Base-by-base conservation (phyloP, 1,140 invertebrate genomes). In the Limonius californicus region DNA sequence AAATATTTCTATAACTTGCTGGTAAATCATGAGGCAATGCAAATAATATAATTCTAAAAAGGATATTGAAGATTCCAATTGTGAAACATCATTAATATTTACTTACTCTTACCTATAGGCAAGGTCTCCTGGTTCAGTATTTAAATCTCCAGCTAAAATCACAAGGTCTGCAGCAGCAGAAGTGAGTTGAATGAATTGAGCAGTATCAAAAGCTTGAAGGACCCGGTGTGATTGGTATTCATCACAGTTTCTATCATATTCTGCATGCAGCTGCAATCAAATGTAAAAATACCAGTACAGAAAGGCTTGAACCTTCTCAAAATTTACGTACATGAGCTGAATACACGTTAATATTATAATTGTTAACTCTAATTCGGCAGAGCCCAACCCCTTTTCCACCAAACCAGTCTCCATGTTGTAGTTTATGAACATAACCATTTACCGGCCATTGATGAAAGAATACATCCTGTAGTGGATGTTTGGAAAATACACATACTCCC, bases 321-420 rank as follows among this genome's bases (percentile, higher is more conserved):
- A 23, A 39, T 12, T 12, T 54, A 82, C 87, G 86, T 83, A 96
- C 93, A 86, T 99, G 95, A 68, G 94, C 90, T 62, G 88, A 88
- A 77, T 97, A 98, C 63, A 98, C 76, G 80, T 95, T 89, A 16
- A 98, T 80, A 54, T 82, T 81, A 57, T 89, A 79, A 61, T 89
- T 85, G 15, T 84, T 78, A 59, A 85, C 76, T 62, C 86, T 79
- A 45, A 86, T 81, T 70, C 84, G 85, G 70, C 90, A 94, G n/a
- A 98, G 76, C 9, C 94, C 95, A 55, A 98, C 87, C 32, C 95
- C 95, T 84, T 98, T 98, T 6, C 95, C 96, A 55, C 94, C 96
- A 80, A 97, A 98, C 96, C 96, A 99, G 76, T 98, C 96, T 1
- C 93, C 96, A 79, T 98, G 95, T 50, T 95, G 91, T 65, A 98